These are phyloP conservation scores for Perccottus glenii DNA, from an alignment of 2,113 vertebrate genomes.

Conservation along the genomic window DNA sequence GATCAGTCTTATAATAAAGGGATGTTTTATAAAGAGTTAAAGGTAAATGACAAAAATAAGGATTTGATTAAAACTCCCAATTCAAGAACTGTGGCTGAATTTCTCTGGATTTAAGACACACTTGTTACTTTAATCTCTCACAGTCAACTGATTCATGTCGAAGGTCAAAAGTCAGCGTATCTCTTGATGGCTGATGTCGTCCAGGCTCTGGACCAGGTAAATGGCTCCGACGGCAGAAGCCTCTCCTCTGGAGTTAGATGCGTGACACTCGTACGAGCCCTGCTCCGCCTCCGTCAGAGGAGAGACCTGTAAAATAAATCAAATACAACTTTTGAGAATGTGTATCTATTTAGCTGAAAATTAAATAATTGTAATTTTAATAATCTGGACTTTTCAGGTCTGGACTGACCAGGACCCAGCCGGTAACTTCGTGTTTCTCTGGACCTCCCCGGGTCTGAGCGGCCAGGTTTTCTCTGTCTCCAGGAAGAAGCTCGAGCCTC, in stretches of 20 bases:
- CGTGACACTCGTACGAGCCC: conserved; percentile 90
- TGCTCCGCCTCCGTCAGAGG: conserved; percentile 88
- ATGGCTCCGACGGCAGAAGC: conserved; percentile 89
- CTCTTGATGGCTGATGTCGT: conserved; percentile 83
- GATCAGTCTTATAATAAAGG: too few relatives aligned
- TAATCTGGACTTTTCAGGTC: conserved; percentile 7
- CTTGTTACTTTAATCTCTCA: background rate
- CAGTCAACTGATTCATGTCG: background rate
- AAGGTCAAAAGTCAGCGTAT: conserved; percentile 48
- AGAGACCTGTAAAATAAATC: conserved; percentile 80
- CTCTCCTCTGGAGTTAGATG: conserved; percentile 87
- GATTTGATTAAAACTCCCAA: too few relatives aligned
- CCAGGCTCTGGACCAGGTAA: conserved; percentile 82
- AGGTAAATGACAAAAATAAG: too few relatives aligned
- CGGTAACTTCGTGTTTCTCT: conserved; percentile 94
- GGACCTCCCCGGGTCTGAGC: conserved; percentile 93
- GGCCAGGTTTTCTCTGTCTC: conserved; percentile 90
- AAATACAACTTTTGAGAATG: background rate
- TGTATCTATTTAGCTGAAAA: too few relatives aligned
- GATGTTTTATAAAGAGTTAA: too few relatives aligned
- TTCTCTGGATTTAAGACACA: too few relatives aligned
- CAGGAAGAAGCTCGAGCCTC: conserved; percentile 87
- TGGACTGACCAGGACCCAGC: conserved; percentile 89
- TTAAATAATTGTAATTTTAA: too few relatives aligned
- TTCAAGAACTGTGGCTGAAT: too few relatives aligned